Conservation (phyloP, 1,140 invertebrate genomes). For the Bombyx mori region DNA sequence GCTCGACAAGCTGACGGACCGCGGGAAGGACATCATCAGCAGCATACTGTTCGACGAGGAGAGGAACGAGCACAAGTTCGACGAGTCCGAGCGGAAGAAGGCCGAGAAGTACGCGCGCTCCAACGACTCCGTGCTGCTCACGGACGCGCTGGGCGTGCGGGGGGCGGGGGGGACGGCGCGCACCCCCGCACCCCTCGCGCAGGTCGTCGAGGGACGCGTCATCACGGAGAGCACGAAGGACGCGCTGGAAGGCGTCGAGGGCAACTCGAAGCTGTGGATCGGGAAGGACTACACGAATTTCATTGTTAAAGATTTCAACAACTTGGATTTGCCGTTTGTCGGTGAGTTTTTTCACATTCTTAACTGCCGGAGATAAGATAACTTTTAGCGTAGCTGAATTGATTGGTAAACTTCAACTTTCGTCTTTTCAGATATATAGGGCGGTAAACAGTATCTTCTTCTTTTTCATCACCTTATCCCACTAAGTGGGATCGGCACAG, state of each 20-base stretch:
- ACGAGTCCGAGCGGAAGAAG: slow-evolving; percentile 69
- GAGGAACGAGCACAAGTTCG: slow-evolving; percentile 61
- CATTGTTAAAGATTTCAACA: slow-evolving; percentile 97
- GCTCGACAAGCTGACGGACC: slow-evolving; percentile 76
- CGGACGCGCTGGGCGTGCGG: slow-evolving; percentile 36
- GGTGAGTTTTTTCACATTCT: slow-evolving; percentile 64
- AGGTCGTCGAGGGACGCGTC: slow-evolving; percentile 57
- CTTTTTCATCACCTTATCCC: no score
- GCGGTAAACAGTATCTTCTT: no score
- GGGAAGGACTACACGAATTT: slow-evolving; percentile 99
- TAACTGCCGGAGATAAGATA: no score
- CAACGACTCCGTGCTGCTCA: slow-evolving; percentile 46
- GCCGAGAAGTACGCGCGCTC: slow-evolving; percentile 64
- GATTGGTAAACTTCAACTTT: no score
- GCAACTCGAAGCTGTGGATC: slow-evolving; percentile 92
- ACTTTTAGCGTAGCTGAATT: no score
- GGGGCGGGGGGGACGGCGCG: slow-evolving; percentile 19
- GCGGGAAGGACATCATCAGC: slow-evolving; percentile 79
- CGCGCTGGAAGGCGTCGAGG: slow-evolving; percentile 58
- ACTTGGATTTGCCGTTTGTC: slow-evolving; percentile 90
- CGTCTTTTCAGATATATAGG: no score
- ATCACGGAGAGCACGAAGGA: slow-evolving; percentile 58
- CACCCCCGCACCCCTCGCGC: slow-evolving; percentile 41
- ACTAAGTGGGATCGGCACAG: no score
- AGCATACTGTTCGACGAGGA: slow-evolving; percentile 74